Conservation (phyloP, 2,888 invertebrate genomes). For the Pharmacophagus antenor region DNA sequence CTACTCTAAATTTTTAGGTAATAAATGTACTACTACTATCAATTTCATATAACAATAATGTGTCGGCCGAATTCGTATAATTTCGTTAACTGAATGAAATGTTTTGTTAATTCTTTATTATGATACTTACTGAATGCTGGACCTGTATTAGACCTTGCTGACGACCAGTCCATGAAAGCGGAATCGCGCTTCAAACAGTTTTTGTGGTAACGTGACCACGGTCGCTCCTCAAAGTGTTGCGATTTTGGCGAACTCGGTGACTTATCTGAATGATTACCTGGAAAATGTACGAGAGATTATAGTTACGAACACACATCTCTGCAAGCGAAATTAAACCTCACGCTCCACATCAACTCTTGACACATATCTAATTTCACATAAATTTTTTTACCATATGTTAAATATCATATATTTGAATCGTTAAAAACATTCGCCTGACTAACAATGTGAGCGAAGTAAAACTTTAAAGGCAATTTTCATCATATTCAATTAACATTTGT, state of each 20-base stretch:
- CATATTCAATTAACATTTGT: neutral
- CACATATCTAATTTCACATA: neutral
- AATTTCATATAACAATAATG: neutral
- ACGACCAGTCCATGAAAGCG: slow-evolving; percentile 18
- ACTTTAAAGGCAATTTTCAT: neutral
- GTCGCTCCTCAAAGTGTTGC: slow-evolving; percentile 17
- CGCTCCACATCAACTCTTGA: neutral
- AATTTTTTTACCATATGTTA: neutral
- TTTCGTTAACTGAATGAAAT: neutral
- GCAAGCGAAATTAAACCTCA: neutral
- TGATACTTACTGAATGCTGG: slow-evolving; percentile 25
- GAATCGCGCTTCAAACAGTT: slow-evolving; percentile 35
- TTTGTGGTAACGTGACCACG: slow-evolving; percentile 44
- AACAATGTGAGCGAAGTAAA: neutral
- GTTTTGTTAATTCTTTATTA: too few species aligned
- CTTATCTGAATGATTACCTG: slow-evolving; percentile 7
- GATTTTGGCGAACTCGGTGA: slow-evolving; percentile 15
- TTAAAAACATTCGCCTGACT: neutral
- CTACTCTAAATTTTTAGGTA: neutral
- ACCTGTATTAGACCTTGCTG: slow-evolving; percentile 27
- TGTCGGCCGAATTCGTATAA: neutral
- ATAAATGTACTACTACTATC: neutral
- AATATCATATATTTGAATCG: neutral
- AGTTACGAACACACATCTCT: neutral
- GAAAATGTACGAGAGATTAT: neutral